Base-by-base conservation (phyloP, 92 coral and sea anemone species). In the Paragorgia papillata region DNA sequence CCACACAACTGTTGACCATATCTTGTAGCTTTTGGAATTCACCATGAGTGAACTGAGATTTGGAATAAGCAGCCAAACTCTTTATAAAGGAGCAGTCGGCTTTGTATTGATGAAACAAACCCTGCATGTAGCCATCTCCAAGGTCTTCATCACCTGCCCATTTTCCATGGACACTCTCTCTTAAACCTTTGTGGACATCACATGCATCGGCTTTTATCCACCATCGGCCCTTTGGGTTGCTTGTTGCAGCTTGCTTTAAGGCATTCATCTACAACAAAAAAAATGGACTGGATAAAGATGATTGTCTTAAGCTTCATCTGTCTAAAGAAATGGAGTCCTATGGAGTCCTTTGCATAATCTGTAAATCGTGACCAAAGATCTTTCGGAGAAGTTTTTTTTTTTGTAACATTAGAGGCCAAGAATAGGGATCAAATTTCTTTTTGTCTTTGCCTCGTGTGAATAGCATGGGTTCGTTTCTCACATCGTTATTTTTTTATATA, bases 131-230 rank as follows among this genome's bases (percentile, higher is more conserved):
- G 33, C 57, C 69, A 22, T 66, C 29, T 26, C 81, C 91, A 15
- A 87, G 74, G 51, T 84, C 85, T 51, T 80, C 88, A 80, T 84
- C 88, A 10, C 88, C 88, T 74, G 88, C 70, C 91, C n/a, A n/a
- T n/a, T n/a, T n/a, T n/a, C n/a, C n/a, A n/a, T n/a, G n/a, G n/a
- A n/a, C n/a, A n/a, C n/a, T n/a, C n/a, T n/a, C n/a, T n/a, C n/a
- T n/a, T n/a, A n/a, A n/a, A n/a, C n/a, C n/a, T n/a, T n/a, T n/a
- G n/a, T n/a, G n/a, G n/a, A n/a, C n/a, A n/a, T n/a, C n/a, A n/a
- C n/a, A n/a, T n/a, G n/a, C n/a, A n/a, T 88, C 86, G 41, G 90
- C 90, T 32, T 88, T 88, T 6, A 88, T 68, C 91, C 91, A 88
- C 91, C 91, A 88, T 26, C 88, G 44, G 4, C 85, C 90, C 1